Base-by-base conservation (phyloP, 2,797 vertebrate species). In the Anabas testudineus region DNA sequence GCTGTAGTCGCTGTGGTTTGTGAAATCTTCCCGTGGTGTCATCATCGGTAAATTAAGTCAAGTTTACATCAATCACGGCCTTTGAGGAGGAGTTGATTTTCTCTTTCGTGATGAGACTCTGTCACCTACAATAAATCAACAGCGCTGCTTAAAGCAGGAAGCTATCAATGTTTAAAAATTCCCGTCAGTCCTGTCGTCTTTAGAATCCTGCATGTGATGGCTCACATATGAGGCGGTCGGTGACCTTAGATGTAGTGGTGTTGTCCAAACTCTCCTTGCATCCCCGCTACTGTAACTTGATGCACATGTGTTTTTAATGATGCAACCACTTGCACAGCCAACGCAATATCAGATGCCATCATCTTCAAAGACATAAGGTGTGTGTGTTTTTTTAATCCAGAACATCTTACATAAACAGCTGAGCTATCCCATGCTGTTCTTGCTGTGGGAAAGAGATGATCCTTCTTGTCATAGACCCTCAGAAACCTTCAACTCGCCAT, bases 251-350 rank as follows among this genome's bases (percentile, higher is more conserved):
- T 73, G 55, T 53, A 36, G 64, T 63, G 55, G 47, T 46, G 67
- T 57, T 83, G 77, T 63, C 64, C 65, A 80, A 85, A 81, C 83
- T 63, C 65, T 78, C 58, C 71, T 60, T 28, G 49, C 57, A 37
- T 52, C 79, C 59, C 63, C 49, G 78, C 81, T 89, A 86, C 85
- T 88, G 87, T 87, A 87, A 90, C 76, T 45, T 1, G 39, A 82
- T 68, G 62, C 79, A 85, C 92, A 93, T 86, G 76, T 93, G 91
- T 90, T 94, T 89, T 86, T 63, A 87, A 90, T 92, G 87, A 89
- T 86, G 71, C 70, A 87, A 84, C 82, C 64, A 36, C 53, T 14
- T 42, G 53, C 55, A 49, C 47, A 48, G 59, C 75, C 69, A 70
- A 71, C 51, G 71, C 80, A 86, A 84, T 89, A 90, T 92, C 90